These are phyloP conservation scores for Pygocentrus nattereri DNA, from an alignment of 2,797 vertebrate species.

Conservation along the genomic window DNA sequence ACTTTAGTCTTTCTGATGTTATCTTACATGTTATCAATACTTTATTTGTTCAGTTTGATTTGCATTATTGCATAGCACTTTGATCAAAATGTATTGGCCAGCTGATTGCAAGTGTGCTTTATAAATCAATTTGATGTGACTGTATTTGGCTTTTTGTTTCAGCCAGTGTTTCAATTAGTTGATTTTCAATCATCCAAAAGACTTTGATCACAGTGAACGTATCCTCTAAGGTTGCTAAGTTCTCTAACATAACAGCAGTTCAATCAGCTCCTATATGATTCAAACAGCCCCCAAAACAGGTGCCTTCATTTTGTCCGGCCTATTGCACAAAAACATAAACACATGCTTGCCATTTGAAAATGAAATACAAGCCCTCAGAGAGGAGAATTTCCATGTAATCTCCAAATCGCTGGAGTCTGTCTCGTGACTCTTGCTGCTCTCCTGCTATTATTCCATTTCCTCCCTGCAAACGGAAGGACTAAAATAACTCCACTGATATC, in stretches of 20 bases:
- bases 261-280: not conserved
- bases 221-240: not conserved
- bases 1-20: no score
- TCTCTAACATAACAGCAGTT: not conserved
- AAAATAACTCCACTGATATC: slow-evolving; percentile 78
- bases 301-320: slow-evolving; percentile 12
- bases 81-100: no score
- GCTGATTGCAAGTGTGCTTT: no score
- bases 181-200: not conserved
- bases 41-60: not conserved
- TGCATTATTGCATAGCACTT: no score
- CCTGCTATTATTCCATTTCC: slow-evolving; percentile 83
- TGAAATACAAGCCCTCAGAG: slow-evolving; percentile 23
- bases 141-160: not conserved
- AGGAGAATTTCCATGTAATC: slow-evolving; percentile 41
- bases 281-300: not conserved
- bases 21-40: no score
- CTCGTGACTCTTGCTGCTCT: slow-evolving; percentile 67
- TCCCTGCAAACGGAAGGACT: slow-evolving; percentile 74
- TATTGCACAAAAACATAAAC: slow-evolving; percentile 25
- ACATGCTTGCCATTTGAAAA: slow-evolving; percentile 3
- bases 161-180: no score
- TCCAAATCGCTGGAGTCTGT: slow-evolving; percentile 39
- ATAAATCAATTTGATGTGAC: not conserved
- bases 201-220: not conserved